Base-by-base conservation (phyloP, 2,888 invertebrate species). In the Perizoma flavofasciatum region DNA sequence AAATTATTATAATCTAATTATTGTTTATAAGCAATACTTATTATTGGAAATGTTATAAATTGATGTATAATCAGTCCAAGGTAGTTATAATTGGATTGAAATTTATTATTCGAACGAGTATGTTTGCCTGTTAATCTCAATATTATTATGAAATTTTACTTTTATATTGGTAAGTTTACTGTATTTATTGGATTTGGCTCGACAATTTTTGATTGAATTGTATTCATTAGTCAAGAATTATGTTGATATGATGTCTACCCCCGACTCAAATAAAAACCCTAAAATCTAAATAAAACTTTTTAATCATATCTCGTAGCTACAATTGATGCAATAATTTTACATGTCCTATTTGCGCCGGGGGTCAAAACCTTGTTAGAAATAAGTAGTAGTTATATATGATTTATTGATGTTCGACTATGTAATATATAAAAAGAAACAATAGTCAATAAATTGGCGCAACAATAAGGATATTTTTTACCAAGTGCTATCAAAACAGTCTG, bases 101-200 rank as follows among this genome's bases (percentile, higher is more conserved):
- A 22, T 22, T 22, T 61, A 54, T 64, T 63, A 63, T 65, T 68
- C 49, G 59, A 63, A 57, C 50, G 55, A 57, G 63, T 59, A 64
- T 22, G n/a, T 35, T 35, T 61, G 61, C 64, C 61, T 66, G 63
- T 67, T 65, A 71, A 71, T 71, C 71, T 71, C 71, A 70, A 63
- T 68, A 68, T 64, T 65, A 61, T 61, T 49, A 58, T 40, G 52
- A 50, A 60, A 55, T 33, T 46, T 49, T 55, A 55, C 45, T 61
- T 55, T 60, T 61, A 58, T 58, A 60, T 53, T 52, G 22, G 33
- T 65, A 65, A 63, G 64, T 61, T 58, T 61, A 59, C 52, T 63
- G 60, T 69, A 65, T 69, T 69, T 69, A 69, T 69, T 67, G 66
- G 64, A 66, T 65, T 63, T 11, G 55, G 60, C 55, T 57, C 35